A percentile compares a stretch with the other conserved stretches of the same genome.
These are phyloP conservation scores for Galeopterus variegatus DNA, from an alignment of 2,113 vertebrate genomes.

Conservation along the genomic window DNA sequence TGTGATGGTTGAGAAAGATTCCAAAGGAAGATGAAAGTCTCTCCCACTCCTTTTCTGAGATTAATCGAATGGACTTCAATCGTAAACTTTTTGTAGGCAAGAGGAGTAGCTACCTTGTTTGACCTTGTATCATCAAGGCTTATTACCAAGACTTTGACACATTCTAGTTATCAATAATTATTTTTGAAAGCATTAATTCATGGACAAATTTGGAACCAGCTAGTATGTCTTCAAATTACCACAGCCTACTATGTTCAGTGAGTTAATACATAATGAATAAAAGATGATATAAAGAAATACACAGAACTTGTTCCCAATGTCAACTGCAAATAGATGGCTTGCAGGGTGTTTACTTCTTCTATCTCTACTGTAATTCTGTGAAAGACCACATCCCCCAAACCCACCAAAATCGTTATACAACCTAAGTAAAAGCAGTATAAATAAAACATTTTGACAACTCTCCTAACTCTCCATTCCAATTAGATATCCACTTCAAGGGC, in stretches of 20 bases:
- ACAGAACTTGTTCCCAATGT: background rate
- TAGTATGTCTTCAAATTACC: background rate
- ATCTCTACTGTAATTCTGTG: background rate
- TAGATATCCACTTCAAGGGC: background rate
- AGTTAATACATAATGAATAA: background rate
- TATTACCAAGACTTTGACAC: background rate
- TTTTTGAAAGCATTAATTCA: background rate
- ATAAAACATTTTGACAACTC: background rate
- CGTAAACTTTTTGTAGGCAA: background rate
- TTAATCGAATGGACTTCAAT: background rate
- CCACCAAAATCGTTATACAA: background rate
- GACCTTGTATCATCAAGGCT: background rate
- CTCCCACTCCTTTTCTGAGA: background rate
- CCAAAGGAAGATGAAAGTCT: slow-evolving; percentile 1
- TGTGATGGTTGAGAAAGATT: background rate
- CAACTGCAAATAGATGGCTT: background rate
- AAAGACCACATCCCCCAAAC: background rate
- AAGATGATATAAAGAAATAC: background rate
- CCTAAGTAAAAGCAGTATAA: background rate
- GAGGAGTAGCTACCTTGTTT: background rate
- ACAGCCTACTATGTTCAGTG: background rate
- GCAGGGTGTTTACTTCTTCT: background rate
- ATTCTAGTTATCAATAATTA: background rate
- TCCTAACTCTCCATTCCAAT: background rate
- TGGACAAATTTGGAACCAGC: background rate